These are phyloP conservation scores for Argyresthia goedartella DNA, from an alignment of 2,888 invertebrate genomes.

Conservation along the genomic window DNA sequence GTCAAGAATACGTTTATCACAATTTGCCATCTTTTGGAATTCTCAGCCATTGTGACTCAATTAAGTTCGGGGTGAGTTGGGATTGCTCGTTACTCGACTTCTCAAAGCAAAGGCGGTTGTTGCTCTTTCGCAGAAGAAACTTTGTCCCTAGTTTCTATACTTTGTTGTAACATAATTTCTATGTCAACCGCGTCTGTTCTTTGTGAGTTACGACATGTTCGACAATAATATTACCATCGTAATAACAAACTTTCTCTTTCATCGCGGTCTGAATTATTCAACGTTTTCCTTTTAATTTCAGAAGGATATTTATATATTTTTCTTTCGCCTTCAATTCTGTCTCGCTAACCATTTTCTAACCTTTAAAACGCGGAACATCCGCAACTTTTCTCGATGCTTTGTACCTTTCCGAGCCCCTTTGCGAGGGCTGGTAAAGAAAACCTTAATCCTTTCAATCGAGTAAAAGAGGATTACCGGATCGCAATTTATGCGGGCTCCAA, in stretches of 20 bases:
- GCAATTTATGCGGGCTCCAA: constrained; percentile 34
- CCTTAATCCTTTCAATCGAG: constrained; percentile 54
- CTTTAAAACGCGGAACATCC: constrained; percentile 17
- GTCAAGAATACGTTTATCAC: constrained; percentile 10
- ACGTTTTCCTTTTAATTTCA: neutral
- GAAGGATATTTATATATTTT: neutral
- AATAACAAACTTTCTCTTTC: neutral
- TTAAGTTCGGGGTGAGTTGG: constrained; percentile 10
- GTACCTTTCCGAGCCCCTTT: constrained; percentile 21
- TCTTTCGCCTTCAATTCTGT: too few species aligned
- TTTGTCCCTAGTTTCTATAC: neutral
- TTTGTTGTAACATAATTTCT: constrained; percentile 5
- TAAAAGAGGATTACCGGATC: constrained; percentile 37
- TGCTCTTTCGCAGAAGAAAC: constrained; percentile 13
- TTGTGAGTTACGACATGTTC: constrained; percentile 10
- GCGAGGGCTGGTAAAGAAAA: constrained; percentile 43
- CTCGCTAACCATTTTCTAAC: neutral
- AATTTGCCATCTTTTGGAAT: constrained; percentile 13
- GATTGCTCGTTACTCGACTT: constrained; percentile 10
- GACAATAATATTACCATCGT: neutral
- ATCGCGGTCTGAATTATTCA: neutral
- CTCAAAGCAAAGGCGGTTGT: neutral
- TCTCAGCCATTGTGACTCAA: constrained; percentile 9
- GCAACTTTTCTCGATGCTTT: constrained; percentile 39
- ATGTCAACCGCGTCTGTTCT: constrained; percentile 14